These are phyloP conservation scores for fruit fly (Drosophila melanogaster) DNA, from an alignment of 1,140 invertebrate genomes.

Conservation along the genomic window DNA sequence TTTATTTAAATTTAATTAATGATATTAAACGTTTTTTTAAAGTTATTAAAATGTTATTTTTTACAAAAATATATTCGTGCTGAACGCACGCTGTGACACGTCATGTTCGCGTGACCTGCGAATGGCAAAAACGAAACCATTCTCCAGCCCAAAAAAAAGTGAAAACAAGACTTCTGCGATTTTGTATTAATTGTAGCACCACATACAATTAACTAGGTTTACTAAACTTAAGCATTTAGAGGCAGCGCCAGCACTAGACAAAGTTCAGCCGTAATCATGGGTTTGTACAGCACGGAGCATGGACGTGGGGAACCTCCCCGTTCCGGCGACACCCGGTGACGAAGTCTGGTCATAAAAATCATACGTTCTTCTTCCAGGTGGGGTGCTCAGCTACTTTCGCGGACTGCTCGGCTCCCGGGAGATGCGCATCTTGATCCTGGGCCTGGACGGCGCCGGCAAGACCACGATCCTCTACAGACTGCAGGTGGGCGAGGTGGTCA, in stretches of 20 bases:
- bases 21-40: background rate
- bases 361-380: constrained; percentile 88
- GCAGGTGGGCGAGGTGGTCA: constrained; percentile 99
- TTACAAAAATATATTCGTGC: constrained; percentile 1
- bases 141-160: constrained; percentile 61
- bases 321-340: constrained; percentile 24
- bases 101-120: constrained; percentile 64
- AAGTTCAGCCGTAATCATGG: constrained; percentile 64
- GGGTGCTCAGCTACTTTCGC: constrained; percentile 97
- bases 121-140: constrained; percentile 57
- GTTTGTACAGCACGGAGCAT: constrained; percentile 35
- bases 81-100: constrained; percentile 71
- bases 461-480: constrained; percentile 99
- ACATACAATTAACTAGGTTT: constrained; percentile 68
- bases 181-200: constrained; percentile 49
- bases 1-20: too few species aligned
- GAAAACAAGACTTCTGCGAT: constrained; percentile 70
- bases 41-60: background rate
- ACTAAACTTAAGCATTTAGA: constrained; percentile 68
- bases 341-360: constrained; percentile 60
- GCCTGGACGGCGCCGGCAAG: constrained; percentile 98
- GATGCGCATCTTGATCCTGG: constrained; percentile 98
- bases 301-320: background rate
- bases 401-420: constrained; percentile 96
- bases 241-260: constrained; percentile 57